Evolutionary conservation across 2,888 invertebrate species (phyloP).

Genomic region (Apamea monoglypha): DNA sequence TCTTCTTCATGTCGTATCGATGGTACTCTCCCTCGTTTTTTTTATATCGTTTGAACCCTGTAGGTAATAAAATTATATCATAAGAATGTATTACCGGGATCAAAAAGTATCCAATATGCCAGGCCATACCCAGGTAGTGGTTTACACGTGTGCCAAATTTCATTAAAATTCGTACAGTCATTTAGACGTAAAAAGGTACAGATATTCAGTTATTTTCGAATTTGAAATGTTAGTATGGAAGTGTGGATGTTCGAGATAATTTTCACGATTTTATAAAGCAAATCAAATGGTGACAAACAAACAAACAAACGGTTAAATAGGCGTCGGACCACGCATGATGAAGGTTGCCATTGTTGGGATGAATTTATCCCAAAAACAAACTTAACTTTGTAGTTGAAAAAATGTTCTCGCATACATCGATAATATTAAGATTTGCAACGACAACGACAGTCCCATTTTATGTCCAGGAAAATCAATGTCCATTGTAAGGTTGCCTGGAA

Average conservation of each 20-base stretch:
- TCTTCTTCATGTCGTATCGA: not conserved
- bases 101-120: not conserved
- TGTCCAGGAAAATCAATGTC: no score
- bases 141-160: not conserved
- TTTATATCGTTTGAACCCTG: no score
- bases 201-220: not conserved
- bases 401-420: not conserved
- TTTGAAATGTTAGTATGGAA: not conserved
- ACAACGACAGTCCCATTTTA: no score
- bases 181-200: not conserved
- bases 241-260: not conserved
- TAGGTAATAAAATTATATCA: not conserved
- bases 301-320: not conserved
- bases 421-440: no score
- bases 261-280: no score
- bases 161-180: not conserved
- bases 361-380: not conserved
- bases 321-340: not conserved
- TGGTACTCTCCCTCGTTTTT: no score
- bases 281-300: not conserved
- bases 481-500: no score
- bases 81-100: not conserved
- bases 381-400: not conserved
- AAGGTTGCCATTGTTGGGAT: not conserved
- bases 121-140: not conserved